Conservation (phyloP, 2,888 invertebrate genomes). For the Empis stercorea region DNA sequence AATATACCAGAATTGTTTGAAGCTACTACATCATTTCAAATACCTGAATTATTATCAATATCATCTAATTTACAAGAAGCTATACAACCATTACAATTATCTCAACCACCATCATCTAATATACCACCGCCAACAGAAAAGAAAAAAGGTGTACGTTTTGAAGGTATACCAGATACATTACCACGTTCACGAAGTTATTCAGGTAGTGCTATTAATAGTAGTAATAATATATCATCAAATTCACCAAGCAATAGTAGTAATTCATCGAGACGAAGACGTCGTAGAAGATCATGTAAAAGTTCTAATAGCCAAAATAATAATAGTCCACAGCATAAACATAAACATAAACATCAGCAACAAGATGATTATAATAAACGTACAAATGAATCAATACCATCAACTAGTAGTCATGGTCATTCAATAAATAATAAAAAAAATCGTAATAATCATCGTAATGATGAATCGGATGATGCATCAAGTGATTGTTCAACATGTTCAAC, state of each 20-base stretch:
- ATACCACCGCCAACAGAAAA: constrained; percentile 20
- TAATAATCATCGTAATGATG: constrained; percentile 22
- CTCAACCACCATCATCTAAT: constrained; percentile 28
- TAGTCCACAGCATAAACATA: constrained; percentile 13
- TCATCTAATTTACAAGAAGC: background rate
- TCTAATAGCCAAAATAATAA: constrained; percentile 23
- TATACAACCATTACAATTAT: background rate
- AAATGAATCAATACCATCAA: constrained; percentile 24
- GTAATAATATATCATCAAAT: constrained; percentile 13
- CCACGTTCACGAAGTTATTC: constrained; percentile 43
- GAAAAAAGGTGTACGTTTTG: constrained; percentile 36
- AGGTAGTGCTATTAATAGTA: constrained; percentile 34
- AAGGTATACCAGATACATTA: constrained; percentile 35
- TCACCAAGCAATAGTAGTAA: constrained; percentile 21
- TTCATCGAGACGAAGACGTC: constrained; percentile 25
- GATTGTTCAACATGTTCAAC: constrained; percentile 87
- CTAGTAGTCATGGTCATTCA: constrained; percentile 20
- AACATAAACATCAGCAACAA: background rate
- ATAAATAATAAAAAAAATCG: constrained; percentile 2
- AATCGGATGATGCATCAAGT: constrained; percentile 59
- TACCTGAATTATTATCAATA: background rate
- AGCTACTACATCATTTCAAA: background rate
- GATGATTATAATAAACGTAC: constrained; percentile 21
- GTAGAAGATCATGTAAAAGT: constrained; percentile 28
- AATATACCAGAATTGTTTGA: constrained; percentile 24